Conservation (phyloP, 1,140 invertebrate species). For the Bombus sibiricus region DNA sequence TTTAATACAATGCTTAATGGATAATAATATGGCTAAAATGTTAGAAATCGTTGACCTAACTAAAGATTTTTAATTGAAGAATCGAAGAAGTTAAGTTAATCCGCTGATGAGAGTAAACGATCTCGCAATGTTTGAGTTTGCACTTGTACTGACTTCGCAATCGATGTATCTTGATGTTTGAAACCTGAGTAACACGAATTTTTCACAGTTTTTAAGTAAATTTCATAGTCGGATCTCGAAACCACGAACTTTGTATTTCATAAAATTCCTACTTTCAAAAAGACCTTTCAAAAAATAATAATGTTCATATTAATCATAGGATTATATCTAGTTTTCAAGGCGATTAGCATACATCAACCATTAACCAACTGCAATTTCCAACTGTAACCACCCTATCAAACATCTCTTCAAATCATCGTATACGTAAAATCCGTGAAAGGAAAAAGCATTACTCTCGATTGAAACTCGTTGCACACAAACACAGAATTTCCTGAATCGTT, state of each 20-base stretch:
- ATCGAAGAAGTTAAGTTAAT: no score
- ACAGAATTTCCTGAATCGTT: not conserved
- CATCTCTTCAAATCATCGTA: not conserved
- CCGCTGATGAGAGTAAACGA: no score
- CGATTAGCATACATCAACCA: not conserved
- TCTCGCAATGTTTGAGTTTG: no score
- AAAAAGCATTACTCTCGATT: not conserved
- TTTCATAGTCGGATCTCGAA: not conserved
- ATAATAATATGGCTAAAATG: no score
- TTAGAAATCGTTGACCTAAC: no score
- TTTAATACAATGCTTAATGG: no score
- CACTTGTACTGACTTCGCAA: no score
- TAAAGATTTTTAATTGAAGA: no score
- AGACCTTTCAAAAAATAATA: not conserved
- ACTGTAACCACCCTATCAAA: not conserved
- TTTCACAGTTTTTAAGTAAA: no score
- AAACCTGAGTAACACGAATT: not conserved
- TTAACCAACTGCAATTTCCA: not conserved
- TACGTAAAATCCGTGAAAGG: not conserved
- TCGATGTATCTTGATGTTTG: not conserved
- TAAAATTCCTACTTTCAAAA: not conserved
- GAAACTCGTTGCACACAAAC: not conserved
- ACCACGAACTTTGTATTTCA: not conserved
- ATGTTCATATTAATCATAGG: not conserved
- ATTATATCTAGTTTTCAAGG: not conserved